Base-by-base conservation (phyloP, 1,140 invertebrate species). In the Nylanderia fulva region DNA sequence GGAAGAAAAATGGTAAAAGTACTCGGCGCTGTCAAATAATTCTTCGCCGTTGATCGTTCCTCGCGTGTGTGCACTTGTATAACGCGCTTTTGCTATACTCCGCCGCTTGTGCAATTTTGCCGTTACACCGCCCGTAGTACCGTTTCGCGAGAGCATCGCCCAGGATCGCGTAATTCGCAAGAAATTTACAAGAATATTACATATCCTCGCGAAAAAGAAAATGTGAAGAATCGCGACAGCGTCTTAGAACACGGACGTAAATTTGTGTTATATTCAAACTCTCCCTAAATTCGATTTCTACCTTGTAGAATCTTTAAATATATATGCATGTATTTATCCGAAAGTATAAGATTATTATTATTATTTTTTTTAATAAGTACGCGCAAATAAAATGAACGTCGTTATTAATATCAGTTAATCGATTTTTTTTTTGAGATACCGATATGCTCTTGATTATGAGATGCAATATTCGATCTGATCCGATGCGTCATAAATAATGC, bases 21-120 rank as follows among this genome's bases (percentile, higher is more conserved):
- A 27, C 36, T 24, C 18, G 60, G 27, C 84, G 33, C 84, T 86
- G 86, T 87, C 86, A 68, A 85, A 85, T 85, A 85, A 72, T 64
- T 77, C 66, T 61, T 86, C 74, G 24, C 60, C 56, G 24, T 29
- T 80, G 61, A 56, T 75, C 63, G 66, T 56, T 36, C 52, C 52
- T 54, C 36, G 52, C 58, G 52, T 52, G 29, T 27, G 27, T 21
- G 36, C 77, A 71, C 63, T 69, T 56, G 64, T 52, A 42, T 80
- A 80, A 80, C 42, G 77, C 52, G 77, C 64, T 56, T 80, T 68
- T 56, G 64, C 77, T 42, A 58, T 80, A 80, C 64, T 71, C 64
- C 18, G 36, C 18, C 66, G 77, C 54, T 82, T 82, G 77, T 69
- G 77, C 77, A 82, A 82, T 72, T 82, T 72, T 82, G 77, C 77